phyloP scores from a whole-genome alignment of 2,113 vertebrate species.

The Platycercus adscitus region DNA sequence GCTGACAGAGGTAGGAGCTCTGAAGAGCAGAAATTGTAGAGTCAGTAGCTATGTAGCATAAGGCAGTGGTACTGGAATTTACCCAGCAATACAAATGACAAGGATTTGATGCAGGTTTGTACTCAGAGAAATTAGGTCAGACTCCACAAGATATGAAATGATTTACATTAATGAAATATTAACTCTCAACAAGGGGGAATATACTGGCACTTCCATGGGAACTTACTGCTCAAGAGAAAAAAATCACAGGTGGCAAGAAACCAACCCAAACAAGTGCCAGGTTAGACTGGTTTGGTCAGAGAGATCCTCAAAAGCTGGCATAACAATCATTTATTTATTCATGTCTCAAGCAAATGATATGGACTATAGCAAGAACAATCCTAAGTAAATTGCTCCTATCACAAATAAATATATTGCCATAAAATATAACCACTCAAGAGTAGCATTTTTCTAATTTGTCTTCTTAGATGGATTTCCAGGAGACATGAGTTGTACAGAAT shows the following conservation, averaged over 20 bases:
- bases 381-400: not conserved
- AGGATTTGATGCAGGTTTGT: not conserved
- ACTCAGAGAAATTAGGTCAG: not conserved
- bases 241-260: not conserved
- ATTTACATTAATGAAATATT: slow-evolving; percentile 19
- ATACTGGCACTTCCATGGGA: slow-evolving; percentile 17
- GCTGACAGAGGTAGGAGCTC: not conserved
- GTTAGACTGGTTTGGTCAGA: slow-evolving; percentile 30
- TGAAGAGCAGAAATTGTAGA: not conserved
- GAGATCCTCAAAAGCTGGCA: not conserved
- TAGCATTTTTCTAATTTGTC: not conserved
- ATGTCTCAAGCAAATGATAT: not conserved
- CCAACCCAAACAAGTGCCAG: slow-evolving; percentile 10
- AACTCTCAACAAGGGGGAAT: not conserved
- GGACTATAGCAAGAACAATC: not conserved
- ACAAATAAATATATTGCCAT: not conserved
- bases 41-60: not conserved
- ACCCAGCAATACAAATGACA: not conserved
- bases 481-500: not conserved
- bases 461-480: not conserved
- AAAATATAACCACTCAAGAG: not conserved
- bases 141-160: not conserved
- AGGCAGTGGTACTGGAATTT: not conserved
- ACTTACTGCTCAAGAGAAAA: not conserved
- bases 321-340: not conserved